These are phyloP conservation scores for Carterocephalus palaemon DNA, from an alignment of 2,888 invertebrate genomes.

Conservation along the genomic window DNA sequence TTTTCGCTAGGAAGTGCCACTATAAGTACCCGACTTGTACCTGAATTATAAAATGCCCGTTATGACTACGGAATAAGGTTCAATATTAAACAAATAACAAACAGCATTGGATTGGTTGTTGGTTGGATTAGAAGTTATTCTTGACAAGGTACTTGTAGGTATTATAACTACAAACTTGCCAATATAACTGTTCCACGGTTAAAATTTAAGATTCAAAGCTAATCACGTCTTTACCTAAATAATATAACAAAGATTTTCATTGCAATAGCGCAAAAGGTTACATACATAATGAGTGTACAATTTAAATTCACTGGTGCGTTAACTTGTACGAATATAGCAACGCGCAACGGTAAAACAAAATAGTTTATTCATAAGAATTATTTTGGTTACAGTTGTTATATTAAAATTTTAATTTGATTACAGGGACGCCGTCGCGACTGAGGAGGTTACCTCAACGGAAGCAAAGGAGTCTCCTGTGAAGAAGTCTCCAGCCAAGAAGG, in stretches of 20 bases:
- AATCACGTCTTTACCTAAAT: conserved; percentile 14
- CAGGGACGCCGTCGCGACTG: conserved; percentile 67
- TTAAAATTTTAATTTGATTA: conserved; percentile 41
- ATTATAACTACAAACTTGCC: neutral
- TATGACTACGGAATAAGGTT: conserved; percentile 1
- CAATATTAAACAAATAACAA: neutral
- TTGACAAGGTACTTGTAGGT: neutral
- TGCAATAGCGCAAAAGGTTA: conserved; percentile 12
- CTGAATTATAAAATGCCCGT: neutral
- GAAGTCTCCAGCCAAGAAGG: conserved; percentile 75
- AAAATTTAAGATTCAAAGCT: conserved; percentile 15
- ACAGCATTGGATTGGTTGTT: neutral
- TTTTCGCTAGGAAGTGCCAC: no score
- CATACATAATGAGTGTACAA: conserved; percentile 6
- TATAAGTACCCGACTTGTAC: no score
- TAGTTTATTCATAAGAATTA: no score
- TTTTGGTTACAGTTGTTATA: no score
- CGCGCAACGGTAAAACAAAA: conserved; percentile 6
- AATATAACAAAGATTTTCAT: conserved; percentile 20
- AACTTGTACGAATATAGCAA: conserved; percentile 10
- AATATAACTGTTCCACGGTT: conserved; percentile 11
- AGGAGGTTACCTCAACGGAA: conserved; percentile 73
- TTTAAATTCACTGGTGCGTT: neutral
- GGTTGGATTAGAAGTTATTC: conserved; percentile 11
- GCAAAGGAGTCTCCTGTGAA: conserved; percentile 73